Conservation (phyloP, 2,113 vertebrate species). For the Triplophysa tibetana region DNA sequence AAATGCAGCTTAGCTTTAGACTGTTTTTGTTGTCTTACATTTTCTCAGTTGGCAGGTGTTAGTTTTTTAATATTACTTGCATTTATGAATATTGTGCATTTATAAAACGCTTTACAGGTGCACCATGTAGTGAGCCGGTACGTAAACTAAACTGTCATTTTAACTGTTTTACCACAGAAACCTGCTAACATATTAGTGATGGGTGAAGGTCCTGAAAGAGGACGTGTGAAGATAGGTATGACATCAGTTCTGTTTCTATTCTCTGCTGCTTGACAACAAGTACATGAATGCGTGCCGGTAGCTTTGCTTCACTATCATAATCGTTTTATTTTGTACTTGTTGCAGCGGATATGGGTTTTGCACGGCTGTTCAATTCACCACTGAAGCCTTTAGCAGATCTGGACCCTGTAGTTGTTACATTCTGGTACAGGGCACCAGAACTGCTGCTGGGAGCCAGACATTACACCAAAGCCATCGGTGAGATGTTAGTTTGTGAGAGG, state of each 20-base stretch:
- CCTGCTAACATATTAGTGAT: constrained; percentile 99
- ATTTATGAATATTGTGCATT: too few species aligned
- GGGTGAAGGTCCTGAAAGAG: constrained; percentile 99
- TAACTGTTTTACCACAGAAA: constrained; percentile 83
- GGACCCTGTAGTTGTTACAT: constrained; percentile 99
- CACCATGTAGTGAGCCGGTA: too few species aligned
- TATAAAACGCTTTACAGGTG: too few species aligned
- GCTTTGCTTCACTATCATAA: background rate
- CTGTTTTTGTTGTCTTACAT: too few species aligned
- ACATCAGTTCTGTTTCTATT: constrained; percentile 67
- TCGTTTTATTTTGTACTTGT: background rate
- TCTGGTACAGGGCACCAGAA: constrained; percentile 99
- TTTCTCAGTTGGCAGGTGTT: too few species aligned
- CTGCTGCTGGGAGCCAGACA: constrained; percentile 96
- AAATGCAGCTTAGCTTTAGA: too few species aligned
- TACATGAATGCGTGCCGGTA: background rate
- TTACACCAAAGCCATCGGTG: constrained; percentile 99
- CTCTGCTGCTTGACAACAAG: background rate
- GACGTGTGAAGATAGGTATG: constrained; percentile 99
- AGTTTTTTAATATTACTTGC: too few species aligned
- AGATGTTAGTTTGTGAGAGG: constrained; percentile 57
- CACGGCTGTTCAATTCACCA: constrained; percentile 99
- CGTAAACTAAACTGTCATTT: background rate
- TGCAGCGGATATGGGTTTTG: constrained; percentile 99
- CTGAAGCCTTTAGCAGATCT: constrained; percentile 99